Conservation (phyloP, 2,797 vertebrate genomes). For the Glyptemys insculpta region DNA sequence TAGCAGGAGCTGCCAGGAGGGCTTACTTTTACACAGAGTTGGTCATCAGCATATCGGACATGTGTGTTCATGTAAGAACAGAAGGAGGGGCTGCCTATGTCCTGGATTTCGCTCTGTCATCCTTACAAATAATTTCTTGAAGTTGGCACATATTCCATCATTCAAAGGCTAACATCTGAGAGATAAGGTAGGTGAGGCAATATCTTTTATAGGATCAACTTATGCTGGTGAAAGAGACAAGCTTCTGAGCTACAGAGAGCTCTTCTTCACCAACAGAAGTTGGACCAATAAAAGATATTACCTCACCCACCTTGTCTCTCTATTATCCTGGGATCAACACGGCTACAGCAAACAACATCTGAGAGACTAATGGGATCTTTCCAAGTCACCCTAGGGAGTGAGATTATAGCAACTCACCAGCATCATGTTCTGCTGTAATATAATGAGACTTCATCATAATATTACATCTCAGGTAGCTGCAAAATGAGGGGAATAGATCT, state of each 20-base stretch:
- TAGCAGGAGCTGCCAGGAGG: not conserved
- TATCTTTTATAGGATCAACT: not conserved
- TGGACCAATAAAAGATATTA: not conserved
- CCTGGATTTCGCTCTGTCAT: not conserved
- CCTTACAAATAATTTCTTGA: not conserved
- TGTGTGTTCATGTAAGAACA: not conserved
- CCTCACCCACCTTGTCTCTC: not conserved
- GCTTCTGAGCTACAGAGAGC: not conserved
- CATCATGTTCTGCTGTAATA: not conserved
- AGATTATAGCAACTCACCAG: not conserved
- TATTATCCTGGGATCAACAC: not conserved
- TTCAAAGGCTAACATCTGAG: not conserved
- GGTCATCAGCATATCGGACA: not conserved
- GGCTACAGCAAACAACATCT: not conserved
- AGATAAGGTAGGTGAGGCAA: not conserved
- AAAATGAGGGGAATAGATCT: not conserved
- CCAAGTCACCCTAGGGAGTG: not conserved
- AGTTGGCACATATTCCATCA: not conserved
- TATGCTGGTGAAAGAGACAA: not conserved
- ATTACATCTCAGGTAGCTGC: not conserved
- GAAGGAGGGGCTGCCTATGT: not conserved
- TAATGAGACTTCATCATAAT: not conserved
- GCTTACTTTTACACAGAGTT: not conserved
- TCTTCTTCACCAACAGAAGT: not conserved
- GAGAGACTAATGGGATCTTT: not conserved